These are phyloP conservation scores for Thereva unica DNA, from an alignment of 2,888 invertebrate species.

Conservation along the genomic window DNA sequence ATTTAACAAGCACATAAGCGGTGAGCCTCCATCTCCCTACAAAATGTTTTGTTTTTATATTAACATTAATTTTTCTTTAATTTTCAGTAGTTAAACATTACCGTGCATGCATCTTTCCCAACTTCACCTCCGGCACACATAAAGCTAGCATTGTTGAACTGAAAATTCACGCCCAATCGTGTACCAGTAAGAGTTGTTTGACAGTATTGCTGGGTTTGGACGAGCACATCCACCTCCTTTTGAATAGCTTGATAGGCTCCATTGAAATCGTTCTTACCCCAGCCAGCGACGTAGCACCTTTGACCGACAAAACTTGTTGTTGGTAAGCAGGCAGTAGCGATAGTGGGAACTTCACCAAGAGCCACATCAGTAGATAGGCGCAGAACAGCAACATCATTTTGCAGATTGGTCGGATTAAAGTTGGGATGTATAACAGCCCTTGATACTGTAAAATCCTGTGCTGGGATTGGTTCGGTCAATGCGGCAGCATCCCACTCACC, in stretches of 20 bases:
- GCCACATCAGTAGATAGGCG: constrained; percentile 66
- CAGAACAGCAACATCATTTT: constrained; percentile 81
- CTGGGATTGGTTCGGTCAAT: constrained; percentile 67
- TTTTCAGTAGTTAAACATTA: constrained; percentile 54
- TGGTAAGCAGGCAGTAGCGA: constrained; percentile 66
- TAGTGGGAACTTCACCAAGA: constrained; percentile 62
- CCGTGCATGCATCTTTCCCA: constrained; percentile 78
- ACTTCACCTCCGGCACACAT: constrained; percentile 79
- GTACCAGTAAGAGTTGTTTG: constrained; percentile 67
- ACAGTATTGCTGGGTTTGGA: constrained; percentile 69
- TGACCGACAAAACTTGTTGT: constrained; percentile 60
- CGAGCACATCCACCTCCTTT: constrained; percentile 76
- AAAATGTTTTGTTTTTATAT: neutral
- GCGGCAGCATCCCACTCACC: constrained; percentile 77
- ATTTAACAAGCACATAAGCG: constrained; percentile 52
- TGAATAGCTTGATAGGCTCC: constrained; percentile 64
- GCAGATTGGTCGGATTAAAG: constrained; percentile 72
- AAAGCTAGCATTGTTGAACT: constrained; percentile 69
- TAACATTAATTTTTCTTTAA: neutral
- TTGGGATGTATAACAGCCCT: constrained; percentile 67
- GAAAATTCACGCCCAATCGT: constrained; percentile 66
- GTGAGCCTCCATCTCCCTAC: constrained; percentile 62
- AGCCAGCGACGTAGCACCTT: constrained; percentile 72
- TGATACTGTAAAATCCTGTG: constrained; percentile 65
- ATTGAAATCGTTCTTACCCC: constrained; percentile 80